Base-by-base conservation (phyloP, 2,797 vertebrate genomes). In the Knipowitschia caucasica region DNA sequence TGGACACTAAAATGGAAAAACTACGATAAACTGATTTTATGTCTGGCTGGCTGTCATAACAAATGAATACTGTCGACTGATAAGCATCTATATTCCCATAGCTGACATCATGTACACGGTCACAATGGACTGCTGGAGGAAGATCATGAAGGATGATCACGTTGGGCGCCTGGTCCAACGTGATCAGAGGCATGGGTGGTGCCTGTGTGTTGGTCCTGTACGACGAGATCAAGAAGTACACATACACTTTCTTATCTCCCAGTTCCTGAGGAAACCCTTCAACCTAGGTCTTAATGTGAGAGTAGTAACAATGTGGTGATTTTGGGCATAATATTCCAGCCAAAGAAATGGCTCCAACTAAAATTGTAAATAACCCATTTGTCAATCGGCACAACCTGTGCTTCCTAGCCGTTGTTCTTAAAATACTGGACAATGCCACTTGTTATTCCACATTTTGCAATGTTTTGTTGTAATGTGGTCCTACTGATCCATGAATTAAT, bases 161-260 rank as follows among this genome's bases (percentile, higher is more conserved):
- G 88, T n/a, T n/a, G n/a, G 97, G 97, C n/a, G 97, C 97, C 79
- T 99, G 94, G 96, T 99, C 96, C 56, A 99, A 99, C 17, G 97
- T 99, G 69, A 80, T 99, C 88, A 92, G 97, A 91, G 97, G 97
- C 82, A 95, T 95, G 94, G 97, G 97, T 0, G 97, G 97, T 11
- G 97, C 97, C 79, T 98, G 99, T 67, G 97, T 99, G 85, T 65
- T 99, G 86, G 97, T 99, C 77, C 88, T 99, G 86, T 99, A 99
- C 14, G 96, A 99, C 56, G 97, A 99, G 87, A 98, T 99, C 80
- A 99, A 99, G 90, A 99, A 99, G 73, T 92, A 29, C 4, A 91
- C 93, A 85, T 71, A 94, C 93, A 87, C 59, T 54, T 75, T 83
- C 54, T 60, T 31, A 40, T 42, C 42, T 36, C 58, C 46, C 15